phyloP scores from a whole-genome alignment of 2,113 vertebrate genomes.

The Prunella himalayana region DNA sequence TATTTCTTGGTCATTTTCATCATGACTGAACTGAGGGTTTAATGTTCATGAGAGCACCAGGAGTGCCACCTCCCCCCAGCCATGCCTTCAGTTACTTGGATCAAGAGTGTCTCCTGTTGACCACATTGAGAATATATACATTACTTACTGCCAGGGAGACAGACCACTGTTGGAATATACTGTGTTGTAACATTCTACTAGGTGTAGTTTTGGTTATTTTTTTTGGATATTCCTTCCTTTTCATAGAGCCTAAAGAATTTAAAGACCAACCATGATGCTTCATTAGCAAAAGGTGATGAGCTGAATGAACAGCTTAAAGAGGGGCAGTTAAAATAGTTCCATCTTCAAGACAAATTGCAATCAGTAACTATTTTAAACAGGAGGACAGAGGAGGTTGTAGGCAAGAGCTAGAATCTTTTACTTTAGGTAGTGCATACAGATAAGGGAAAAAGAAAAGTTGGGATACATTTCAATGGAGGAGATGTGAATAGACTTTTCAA shows the following conservation, averaged over 20 bases:
- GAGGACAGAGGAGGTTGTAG: slow-evolving; percentile 73
- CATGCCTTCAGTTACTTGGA: background rate
- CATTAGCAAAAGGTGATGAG: slow-evolving; percentile 78
- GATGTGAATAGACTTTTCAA: background rate
- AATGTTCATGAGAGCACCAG: background rate
- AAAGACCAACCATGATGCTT: slow-evolving; percentile 77
- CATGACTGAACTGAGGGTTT: background rate
- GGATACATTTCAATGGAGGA: background rate
- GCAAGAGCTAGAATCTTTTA: background rate
- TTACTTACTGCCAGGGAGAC: background rate
- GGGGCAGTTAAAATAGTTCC: slow-evolving; percentile 73
- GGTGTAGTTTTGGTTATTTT: background rate
- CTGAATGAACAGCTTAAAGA: slow-evolving; percentile 79
- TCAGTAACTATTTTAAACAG: slow-evolving; percentile 58
- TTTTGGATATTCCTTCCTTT: background rate
- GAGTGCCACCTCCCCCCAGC: background rate
- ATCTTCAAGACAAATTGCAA: slow-evolving; percentile 76
- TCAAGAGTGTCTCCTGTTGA: slow-evolving; percentile 30
- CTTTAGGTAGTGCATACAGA: background rate
- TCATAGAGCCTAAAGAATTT: slow-evolving; percentile 77
- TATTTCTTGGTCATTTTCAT: slow-evolving; percentile 34
- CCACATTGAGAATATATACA: background rate
- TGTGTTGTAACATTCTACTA: background rate
- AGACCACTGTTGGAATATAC: background rate
- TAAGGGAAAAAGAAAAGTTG: background rate